Base-by-base conservation (phyloP, 1,140 invertebrate genomes). In the Lysiphlebus fabarum region DNA sequence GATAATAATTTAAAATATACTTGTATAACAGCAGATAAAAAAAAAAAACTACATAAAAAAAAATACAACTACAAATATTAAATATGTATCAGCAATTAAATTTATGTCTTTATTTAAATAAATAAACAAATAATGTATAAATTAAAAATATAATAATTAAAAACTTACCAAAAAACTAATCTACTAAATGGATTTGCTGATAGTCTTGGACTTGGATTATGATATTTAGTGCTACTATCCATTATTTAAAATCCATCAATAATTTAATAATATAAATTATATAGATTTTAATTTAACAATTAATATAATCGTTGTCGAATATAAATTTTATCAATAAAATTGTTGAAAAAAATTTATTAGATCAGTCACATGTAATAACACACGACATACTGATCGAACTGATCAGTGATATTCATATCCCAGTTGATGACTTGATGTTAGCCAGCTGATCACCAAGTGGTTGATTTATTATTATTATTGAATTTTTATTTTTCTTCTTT, bases 161-260 rank as follows among this genome's bases (percentile, higher is more conserved):
- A 6, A 41, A 76, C 76, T 80, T 68, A 82, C 81, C 76, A 80
- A 55, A 81, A 81, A 26, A 79, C 57, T 8, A 82, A 59, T 68
- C 69, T 78, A 17, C 74, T 79, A 9, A 81, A 56, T 26, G 64
- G 44, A 66, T 79, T 82, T 0, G 81, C 78, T 7, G 65, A 69
- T 5, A 67, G 40, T 57, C 75, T 70, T 1, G 81, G 81, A 67
- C 73, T 81, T 7, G 78, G 72, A 65, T 80, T 81, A 6, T 78
- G 64, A 49, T 75, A 72, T 57, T 81, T 81, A 44, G 70, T 77
- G 17, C 66, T 77, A 7, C 66, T 70, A 61, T 81, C 76, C 80
- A 82, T 81, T 8, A 6, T 44, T 26, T 26, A 26, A 26, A 26
- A 26, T 26, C 17, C 17, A 26, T 26, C 17, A 26, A 26, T 26